Conservation (phyloP, 2,888 invertebrate genomes). For the Malacosoma neustria region DNA sequence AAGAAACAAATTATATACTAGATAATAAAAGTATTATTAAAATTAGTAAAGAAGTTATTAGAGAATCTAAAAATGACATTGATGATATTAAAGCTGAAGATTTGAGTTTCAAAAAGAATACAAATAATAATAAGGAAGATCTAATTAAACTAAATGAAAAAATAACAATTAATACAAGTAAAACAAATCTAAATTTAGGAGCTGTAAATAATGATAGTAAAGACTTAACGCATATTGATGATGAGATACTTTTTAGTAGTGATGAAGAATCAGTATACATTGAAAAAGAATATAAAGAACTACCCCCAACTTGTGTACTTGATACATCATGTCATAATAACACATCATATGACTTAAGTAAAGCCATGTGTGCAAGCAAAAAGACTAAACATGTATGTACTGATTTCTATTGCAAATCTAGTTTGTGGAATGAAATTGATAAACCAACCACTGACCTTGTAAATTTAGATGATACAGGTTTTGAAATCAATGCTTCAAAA, state of each 20-base stretch:
- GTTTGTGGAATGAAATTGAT: conserved; percentile 16
- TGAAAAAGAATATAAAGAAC: conserved; percentile 27
- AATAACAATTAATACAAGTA: too few relatives aligned
- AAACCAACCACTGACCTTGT: too few relatives aligned
- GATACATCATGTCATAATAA: conserved; percentile 39
- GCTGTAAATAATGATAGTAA: conserved; percentile 4
- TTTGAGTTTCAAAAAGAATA: not conserved
- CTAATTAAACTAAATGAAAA: too few relatives aligned
- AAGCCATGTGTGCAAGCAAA: conserved; percentile 54
- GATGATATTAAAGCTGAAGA: not conserved
- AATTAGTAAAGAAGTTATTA: conserved; percentile 10
- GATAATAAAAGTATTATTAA: conserved; percentile 11
- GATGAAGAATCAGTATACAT: conserved; percentile 47
- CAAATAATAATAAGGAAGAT: not conserved
- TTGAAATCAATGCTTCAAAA: too few relatives aligned
- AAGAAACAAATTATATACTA: conserved; percentile 19
- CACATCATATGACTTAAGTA: conserved; percentile 33
- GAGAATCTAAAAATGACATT: conserved; percentile 1
- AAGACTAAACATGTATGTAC: conserved; percentile 46
- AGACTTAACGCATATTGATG: conserved; percentile 23
- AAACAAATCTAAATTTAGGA: too few relatives aligned
- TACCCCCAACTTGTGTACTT: conserved; percentile 50
- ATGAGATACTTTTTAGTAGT: conserved; percentile 56
- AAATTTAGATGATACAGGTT: too few relatives aligned
- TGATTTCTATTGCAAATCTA: conserved; percentile 44